Conservation (phyloP, 2,113 vertebrate genomes). For the Taxidea taxus region DNA sequence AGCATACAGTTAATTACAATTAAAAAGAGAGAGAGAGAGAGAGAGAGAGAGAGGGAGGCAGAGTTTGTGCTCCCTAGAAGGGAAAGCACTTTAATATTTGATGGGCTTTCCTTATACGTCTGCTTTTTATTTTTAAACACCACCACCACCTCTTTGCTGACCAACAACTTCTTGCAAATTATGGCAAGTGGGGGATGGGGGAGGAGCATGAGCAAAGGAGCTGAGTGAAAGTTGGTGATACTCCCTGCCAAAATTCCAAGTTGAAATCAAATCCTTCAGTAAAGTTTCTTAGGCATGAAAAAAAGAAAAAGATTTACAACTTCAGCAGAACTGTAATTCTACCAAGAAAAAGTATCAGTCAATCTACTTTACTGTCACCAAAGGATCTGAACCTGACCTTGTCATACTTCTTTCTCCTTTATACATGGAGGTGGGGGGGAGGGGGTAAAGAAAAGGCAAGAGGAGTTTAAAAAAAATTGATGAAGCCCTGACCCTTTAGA, state of each 20-base stretch:
- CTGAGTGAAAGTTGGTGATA: conserved; percentile 73
- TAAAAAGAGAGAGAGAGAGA: conserved; percentile 38
- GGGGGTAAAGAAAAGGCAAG: conserved; percentile 15
- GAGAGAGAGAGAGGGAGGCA: conserved; percentile 1
- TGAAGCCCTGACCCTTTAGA: conserved; percentile 82
- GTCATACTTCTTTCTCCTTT: conserved; percentile 64
- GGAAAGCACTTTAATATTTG: conserved; percentile 68
- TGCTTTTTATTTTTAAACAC: conserved; percentile 88
- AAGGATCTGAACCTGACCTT: conserved; percentile 63
- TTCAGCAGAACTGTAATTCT: conserved; percentile 80
- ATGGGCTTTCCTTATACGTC: conserved; percentile 80
- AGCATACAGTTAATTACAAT: not conserved
- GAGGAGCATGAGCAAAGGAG: conserved; percentile 52
- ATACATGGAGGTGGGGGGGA: not conserved
- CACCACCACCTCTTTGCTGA: conserved; percentile 78
- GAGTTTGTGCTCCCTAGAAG: conserved; percentile 68
- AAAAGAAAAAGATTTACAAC: conserved; percentile 78
- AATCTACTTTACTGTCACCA: conserved; percentile 58
- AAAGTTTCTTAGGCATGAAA: conserved; percentile 54
- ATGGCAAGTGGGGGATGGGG: conserved; percentile 71
- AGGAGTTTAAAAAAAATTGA: conserved; percentile 74
- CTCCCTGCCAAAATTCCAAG: conserved; percentile 80
- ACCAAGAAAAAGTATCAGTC: conserved; percentile 71
- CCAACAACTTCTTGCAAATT: conserved; percentile 83
- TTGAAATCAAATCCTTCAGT: conserved; percentile 81